Evolutionary conservation across 2,888 invertebrate genomes (phyloP), one percentile per base, ranked within the genome.

Genomic region (Ophion obscuratus): DNA sequence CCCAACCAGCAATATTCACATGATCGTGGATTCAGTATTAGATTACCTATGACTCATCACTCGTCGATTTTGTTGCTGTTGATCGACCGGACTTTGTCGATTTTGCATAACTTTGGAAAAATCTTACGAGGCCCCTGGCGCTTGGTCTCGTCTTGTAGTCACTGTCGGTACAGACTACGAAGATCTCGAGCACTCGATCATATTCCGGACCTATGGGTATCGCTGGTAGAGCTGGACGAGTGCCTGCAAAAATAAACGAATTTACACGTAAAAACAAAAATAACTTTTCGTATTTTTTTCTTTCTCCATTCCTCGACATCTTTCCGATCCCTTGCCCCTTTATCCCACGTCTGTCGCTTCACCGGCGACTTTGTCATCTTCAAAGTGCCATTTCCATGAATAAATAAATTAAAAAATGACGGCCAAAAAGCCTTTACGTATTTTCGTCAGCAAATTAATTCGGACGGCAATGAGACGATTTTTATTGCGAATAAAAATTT

Each of bases 131-230:
- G 74, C 95, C 95, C 70, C 93, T 94, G 0, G 97, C 97, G 2
- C 95, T 92, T 0, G 97, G 97, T 31, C 97, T 94, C 86, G 95
- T 93, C 27, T 94, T 93, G 5, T 96, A 95, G 87, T 95, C 93
- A 11, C 94, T 92, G 91, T 96, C 96, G 0, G 97, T 97, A 92
- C 97, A 97, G 87, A 95, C 95, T 92, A 95, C 96, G 94, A 97
- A 97, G 85, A 97, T 89, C 59, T 97, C 96, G 2, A 98, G 94
- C 0, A 97, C 95, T 7, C 94, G 94, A 14, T 95, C 94, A 91
- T 97, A 98, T 47, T 95, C 95, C n/a, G 94, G 93, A 82, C 95
- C 95, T 0, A 96, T 93, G 36, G 95, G 94, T 84, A 97, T 95
- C 81, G 95, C 95, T 0, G 97, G 97, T 24, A 98, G 91, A 0